A percentile compares a stretch with the other conserved stretches of the same genome.
phyloP scores from a whole-genome alignment of 2,797 vertebrate species.

The Chiroxiphia lanceolata region DNA sequence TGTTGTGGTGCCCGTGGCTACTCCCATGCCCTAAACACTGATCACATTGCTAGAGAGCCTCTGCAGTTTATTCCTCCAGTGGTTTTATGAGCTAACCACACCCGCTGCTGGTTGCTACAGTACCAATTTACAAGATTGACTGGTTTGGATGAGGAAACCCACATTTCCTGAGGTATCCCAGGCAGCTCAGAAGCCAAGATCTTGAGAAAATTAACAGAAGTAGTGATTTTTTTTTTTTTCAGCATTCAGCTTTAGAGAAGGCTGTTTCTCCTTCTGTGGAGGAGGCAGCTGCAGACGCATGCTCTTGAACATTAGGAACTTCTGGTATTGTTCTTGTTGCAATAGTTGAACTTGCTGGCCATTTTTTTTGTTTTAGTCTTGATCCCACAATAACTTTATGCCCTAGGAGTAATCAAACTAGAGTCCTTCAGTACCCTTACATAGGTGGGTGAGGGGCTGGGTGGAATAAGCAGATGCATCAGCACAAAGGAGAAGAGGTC shows the following conservation, averaged over 20 bases:
- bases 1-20: rapidly evolving
- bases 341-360: not conserved
- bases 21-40: not conserved
- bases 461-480: not conserved
- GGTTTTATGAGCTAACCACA: constrained; percentile 58
- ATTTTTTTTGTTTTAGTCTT: not conserved
- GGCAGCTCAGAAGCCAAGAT: constrained; percentile 21
- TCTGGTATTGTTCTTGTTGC: not conserved
- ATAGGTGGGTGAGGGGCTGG: not conserved
- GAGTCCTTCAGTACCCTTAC: not conserved
- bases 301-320: not conserved
- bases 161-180: constrained; percentile 62
- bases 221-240: not conserved
- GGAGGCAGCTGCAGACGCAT: not conserved
- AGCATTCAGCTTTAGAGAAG: not conserved
- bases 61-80: constrained; percentile 15
- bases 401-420: not conserved
- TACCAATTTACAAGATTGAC: constrained; percentile 60
- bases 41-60: constrained; percentile 7
- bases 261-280: not conserved
- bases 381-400: not conserved
- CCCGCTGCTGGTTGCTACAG: constrained; percentile 36
- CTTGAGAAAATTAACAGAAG: constrained; percentile 30
- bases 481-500: not conserved
- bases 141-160: constrained; percentile 66